Evolutionary conservation across 2,797 vertebrate genomes (phyloP).

Genomic region (Danio tinwini): DNA sequence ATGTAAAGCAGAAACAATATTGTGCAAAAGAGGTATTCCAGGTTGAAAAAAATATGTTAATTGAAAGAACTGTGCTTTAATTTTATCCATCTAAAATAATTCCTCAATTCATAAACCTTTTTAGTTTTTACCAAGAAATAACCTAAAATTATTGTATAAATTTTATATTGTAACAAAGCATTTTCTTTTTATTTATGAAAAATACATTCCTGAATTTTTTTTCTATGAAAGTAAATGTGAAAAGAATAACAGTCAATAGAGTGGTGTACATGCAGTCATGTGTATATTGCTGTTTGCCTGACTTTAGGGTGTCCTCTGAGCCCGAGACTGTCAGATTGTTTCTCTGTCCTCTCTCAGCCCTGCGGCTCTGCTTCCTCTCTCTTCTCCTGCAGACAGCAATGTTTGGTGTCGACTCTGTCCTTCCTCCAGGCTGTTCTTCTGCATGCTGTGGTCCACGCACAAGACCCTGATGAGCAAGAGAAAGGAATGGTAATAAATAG

Average conservation of each 20-base stretch:
- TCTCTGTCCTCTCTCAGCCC: constrained; percentile 32
- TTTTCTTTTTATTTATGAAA: not conserved
- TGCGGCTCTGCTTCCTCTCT: constrained; percentile 28
- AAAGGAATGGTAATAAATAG: not conserved
- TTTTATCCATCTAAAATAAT: not conserved
- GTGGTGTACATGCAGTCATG: not conserved
- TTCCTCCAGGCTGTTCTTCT: constrained; percentile 28
- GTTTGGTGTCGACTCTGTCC: constrained; percentile 41
- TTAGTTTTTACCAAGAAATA: not conserved
- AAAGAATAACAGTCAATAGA: not conserved
- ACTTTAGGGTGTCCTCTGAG: constrained; percentile 39
- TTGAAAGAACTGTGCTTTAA: not conserved
- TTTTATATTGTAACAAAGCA: not conserved
- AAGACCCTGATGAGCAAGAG: constrained; percentile 51
- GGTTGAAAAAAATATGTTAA: too few relatives aligned
- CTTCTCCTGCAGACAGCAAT: constrained; percentile 56
- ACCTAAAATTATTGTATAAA: too few relatives aligned
- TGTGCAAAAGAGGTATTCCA: too few relatives aligned
- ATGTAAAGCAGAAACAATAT: too few relatives aligned
- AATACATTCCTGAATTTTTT: not conserved
- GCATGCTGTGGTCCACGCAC: constrained; percentile 36
- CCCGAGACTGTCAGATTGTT: constrained; percentile 46
- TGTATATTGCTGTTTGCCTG: not conserved
- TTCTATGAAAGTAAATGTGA: not conserved
- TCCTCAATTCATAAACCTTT: not conserved